A percentile compares a stretch with the other conserved stretches of the same genome.
phyloP scores from a whole-genome alignment of 2,797 vertebrate genomes.

The Myripristis murdjan region DNA sequence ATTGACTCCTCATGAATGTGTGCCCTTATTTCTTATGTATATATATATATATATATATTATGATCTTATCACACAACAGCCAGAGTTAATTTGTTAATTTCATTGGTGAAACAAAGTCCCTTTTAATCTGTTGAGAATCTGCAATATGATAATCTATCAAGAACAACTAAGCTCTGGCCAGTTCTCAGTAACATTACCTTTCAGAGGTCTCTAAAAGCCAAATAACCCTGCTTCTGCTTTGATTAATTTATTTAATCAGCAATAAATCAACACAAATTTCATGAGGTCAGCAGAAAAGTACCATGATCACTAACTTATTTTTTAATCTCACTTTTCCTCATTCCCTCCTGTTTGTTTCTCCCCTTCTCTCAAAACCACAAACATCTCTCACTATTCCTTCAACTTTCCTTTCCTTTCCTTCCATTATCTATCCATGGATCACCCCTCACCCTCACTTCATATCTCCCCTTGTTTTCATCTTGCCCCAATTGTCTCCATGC shows the following conservation, averaged over 20 bases:
- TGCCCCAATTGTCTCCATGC: neutral
- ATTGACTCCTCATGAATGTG: slow-evolving; percentile 10
- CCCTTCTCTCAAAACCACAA: slow-evolving; percentile 11
- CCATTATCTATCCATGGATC: neutral
- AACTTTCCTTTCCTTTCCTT: slow-evolving; percentile 6
- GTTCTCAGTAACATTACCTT: slow-evolving; percentile 29
- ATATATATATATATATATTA: neutral
- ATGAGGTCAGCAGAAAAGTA: neutral
- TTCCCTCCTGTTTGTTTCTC: slow-evolving; percentile 36
- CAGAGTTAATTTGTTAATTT: slow-evolving; percentile 24
- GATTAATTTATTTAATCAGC: slow-evolving; percentile 35
- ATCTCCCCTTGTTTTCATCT: neutral
- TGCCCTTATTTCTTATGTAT: neutral
- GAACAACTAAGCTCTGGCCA: slow-evolving; percentile 3
- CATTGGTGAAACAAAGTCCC: slow-evolving; percentile 38
- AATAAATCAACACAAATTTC: slow-evolving; percentile 7
- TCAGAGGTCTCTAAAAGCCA: slow-evolving; percentile 28
- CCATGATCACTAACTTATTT: slow-evolving; percentile 35
- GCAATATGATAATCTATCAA: slow-evolving; percentile 35
- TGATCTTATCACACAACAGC: slow-evolving; percentile 19
- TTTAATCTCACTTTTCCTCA: slow-evolving; percentile 5
- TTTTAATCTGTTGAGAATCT: slow-evolving; percentile 45
- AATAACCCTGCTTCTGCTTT: slow-evolving; percentile 71
- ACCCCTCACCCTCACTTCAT: neutral
- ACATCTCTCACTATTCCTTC: slow-evolving; percentile 1